phyloP scores from a whole-genome alignment of 2,888 invertebrate species.

The Exephanes ischioxanthus region DNA sequence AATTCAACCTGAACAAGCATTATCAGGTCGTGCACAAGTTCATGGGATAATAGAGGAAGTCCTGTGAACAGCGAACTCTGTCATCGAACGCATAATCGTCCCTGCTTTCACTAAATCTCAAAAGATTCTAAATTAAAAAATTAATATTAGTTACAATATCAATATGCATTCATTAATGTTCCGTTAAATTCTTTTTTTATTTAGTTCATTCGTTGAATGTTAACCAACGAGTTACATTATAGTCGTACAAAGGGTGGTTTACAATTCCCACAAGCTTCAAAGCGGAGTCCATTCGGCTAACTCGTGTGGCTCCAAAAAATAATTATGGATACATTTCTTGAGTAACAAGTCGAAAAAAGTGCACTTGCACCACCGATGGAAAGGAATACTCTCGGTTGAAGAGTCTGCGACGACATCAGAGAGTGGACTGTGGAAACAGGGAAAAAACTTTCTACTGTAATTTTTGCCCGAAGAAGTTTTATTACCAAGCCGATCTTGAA shows the following conservation, averaged over 20 bases:
- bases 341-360: background rate
- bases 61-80: slow-evolving; percentile 37
- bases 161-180: background rate
- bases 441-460: slow-evolving; percentile 83
- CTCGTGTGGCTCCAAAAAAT: background rate
- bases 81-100: too few relatives aligned
- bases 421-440: slow-evolving; percentile 75
- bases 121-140: too few relatives aligned
- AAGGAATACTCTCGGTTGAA: slow-evolving; percentile 69
- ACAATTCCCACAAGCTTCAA: background rate
- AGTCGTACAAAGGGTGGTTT: background rate
- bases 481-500: slow-evolving; percentile 83
- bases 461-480: slow-evolving; percentile 84
- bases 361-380: slow-evolving; percentile 66
- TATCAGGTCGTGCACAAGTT: slow-evolving; percentile 73
- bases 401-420: slow-evolving; percentile 72
- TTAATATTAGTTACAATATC: background rate
- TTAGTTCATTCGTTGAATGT: background rate
- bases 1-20: slow-evolving; percentile 83
- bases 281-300: background rate
- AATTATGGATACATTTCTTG: background rate
- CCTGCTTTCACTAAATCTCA: too few relatives aligned
- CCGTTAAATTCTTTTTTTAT: background rate
- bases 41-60: too few relatives aligned
- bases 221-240: background rate